Conservation (phyloP, 2,113 vertebrate genomes). For the human (Homo sapiens) region DNA sequence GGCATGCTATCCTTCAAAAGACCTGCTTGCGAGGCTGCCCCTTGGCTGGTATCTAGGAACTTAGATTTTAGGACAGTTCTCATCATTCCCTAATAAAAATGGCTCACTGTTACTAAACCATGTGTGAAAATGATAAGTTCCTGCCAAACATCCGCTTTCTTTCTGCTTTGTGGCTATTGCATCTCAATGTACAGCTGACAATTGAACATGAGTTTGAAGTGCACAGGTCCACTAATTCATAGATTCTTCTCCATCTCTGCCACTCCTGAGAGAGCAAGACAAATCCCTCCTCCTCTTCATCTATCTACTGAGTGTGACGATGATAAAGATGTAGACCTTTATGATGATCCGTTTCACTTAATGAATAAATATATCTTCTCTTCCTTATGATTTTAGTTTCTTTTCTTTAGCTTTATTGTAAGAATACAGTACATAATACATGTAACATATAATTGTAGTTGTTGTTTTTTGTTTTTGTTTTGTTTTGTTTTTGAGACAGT, state of each 20-base stretch:
- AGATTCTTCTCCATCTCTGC: neutral
- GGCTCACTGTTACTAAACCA: neutral
- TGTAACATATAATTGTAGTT: neutral
- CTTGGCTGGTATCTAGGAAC: neutral
- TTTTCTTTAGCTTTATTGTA: neutral
- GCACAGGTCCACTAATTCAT: neutral
- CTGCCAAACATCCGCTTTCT: neutral
- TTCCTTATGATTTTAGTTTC: neutral
- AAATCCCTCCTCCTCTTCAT: neutral
- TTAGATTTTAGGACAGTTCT: neutral
- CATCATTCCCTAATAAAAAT: neutral
- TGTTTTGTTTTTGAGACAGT: too few relatives aligned
- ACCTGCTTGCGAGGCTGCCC: neutral
- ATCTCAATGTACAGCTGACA: neutral
- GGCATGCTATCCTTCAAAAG: neutral
- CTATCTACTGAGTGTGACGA: neutral
- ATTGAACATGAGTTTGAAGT: neutral
- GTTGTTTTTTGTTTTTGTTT: too few relatives aligned
- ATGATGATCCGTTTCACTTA: neutral
- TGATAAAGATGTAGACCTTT: neutral
- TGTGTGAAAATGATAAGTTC: neutral
- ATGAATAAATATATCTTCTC: neutral
- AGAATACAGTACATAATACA: neutral
- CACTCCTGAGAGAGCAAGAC: neutral
- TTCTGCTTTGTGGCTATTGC: neutral